Evolutionary conservation across 2,888 invertebrate species (phyloP), one percentile per base, ranked within the genome.

Genomic region (Neuroscelio doddi): DNA sequence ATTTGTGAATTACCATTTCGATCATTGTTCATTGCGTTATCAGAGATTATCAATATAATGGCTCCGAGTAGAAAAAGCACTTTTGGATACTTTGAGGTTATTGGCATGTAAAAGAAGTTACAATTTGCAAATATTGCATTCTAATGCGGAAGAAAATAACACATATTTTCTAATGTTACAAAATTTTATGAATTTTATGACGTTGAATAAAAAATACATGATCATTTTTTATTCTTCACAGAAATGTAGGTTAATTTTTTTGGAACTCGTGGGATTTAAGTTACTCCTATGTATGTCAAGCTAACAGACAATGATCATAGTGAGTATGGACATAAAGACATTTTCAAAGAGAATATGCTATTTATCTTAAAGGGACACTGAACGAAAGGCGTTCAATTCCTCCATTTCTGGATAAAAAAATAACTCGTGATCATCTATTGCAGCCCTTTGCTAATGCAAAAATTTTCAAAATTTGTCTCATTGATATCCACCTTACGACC

Each of bases 321-420:
- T 12, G 32, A 32, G 51, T 21, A 32, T 30, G 27, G 38, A 38
- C 47, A 24, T 42, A 41, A 30, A 16, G 24, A 42, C 30, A 58
- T 24, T 45, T 24, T 12, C 42, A 41, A 49, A 36, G 50, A 26
- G 45, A 58, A 46, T 41, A 24, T 51, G 32, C 51, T 51, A 51
- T 51, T 38, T 44, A 14, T 21, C 29, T 44, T 27, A 57, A 51
- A 51, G 32, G 34, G 51, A 46, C 9, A 15, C 14, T 36, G 36
- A 50, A 57, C 57, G 50, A 57, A 51, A 50, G 50, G 30, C 38
- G 17, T 50, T 50, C 50, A 50, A 50, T 57, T 57, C 38, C 42
- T 26, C 21, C 42, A 34, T 49, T 47, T 17, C 30, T 7, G 14
- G 29, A 8, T n/a, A n/a, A n/a, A 38, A 57, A 34, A 50, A 29